Evolutionary conservation across 2,888 invertebrate genomes (phyloP).

Genomic region (Furcula furcula): DNA sequence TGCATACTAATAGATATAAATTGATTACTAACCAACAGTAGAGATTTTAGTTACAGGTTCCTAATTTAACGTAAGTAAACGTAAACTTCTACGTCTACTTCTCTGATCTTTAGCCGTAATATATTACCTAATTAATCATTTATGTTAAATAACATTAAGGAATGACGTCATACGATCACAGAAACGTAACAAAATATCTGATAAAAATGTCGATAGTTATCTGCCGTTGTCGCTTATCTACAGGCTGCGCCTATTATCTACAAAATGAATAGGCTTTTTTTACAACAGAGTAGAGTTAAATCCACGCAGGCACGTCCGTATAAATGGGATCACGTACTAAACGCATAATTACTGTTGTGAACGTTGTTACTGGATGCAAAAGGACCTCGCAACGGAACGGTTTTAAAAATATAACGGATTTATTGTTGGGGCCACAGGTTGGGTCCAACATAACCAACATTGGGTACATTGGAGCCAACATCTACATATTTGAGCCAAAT

Average conservation of each 20-base stretch:
- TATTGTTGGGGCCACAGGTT: conserved; percentile 7
- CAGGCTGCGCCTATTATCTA: conserved; percentile 22
- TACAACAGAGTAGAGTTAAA: conserved; percentile 42
- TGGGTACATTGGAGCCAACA: no score
- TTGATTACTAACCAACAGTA: no score
- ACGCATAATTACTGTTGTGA: conserved; percentile 66
- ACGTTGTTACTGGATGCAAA: conserved; percentile 47
- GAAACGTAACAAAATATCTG: neutral
- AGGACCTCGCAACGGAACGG: conserved; percentile 32
- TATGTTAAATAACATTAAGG: no score
- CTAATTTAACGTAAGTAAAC: no score
- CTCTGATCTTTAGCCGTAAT: no score
- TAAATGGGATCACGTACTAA: conserved; percentile 74
- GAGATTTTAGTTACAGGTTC: no score
- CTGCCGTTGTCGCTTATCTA: conserved; percentile 22
- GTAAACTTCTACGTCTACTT: no score
- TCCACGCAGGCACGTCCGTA: conserved; percentile 61
- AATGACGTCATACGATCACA: no score
- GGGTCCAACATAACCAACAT: neutral
- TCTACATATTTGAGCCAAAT: no score
- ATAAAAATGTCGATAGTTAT: conserved; percentile 11
- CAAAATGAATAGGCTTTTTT: conserved; percentile 33
- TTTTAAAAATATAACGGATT: conserved; percentile 25
- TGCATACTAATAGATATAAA: no score
- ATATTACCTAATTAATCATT: no score